Conservation (phyloP, 1,140 invertebrate genomes). For the Euborellia annulipes region DNA sequence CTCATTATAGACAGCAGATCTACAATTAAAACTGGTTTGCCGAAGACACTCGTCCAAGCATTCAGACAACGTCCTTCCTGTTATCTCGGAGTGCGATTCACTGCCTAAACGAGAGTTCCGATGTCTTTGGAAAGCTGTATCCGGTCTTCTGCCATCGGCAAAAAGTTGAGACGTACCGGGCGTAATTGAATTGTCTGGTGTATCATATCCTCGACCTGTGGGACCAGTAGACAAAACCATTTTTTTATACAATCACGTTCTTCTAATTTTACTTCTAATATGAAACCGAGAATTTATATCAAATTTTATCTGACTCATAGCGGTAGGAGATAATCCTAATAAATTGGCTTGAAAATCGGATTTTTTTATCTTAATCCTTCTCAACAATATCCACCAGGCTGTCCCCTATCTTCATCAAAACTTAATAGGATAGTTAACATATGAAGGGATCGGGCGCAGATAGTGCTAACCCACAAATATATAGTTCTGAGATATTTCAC, state of each 20-base stretch:
- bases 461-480: no score
- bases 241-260: neutral
- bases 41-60: conserved; percentile 76
- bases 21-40: conserved; percentile 74
- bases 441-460: no score
- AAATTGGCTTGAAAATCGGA: no score
- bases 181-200: conserved; percentile 64
- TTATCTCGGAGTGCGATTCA: conserved; percentile 79
- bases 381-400: no score
- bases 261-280: no score
- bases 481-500: no score
- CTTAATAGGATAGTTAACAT: no score
- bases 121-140: conserved; percentile 78
- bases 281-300: no score
- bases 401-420: no score
- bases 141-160: conserved; percentile 57
- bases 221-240: no score
- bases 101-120: conserved; percentile 66
- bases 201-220: conserved; percentile 65
- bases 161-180: conserved; percentile 71
- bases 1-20: conserved; percentile 74
- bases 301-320: conserved; percentile 1
- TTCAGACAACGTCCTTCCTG: conserved; percentile 66
- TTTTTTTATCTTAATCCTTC: no score
- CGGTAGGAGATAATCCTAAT: no score